A percentile compares a stretch with the other conserved stretches of the same genome.
Evolutionary conservation across 1,140 invertebrate genomes (phyloP).

Genomic region (Orchesella cincta): DNA sequence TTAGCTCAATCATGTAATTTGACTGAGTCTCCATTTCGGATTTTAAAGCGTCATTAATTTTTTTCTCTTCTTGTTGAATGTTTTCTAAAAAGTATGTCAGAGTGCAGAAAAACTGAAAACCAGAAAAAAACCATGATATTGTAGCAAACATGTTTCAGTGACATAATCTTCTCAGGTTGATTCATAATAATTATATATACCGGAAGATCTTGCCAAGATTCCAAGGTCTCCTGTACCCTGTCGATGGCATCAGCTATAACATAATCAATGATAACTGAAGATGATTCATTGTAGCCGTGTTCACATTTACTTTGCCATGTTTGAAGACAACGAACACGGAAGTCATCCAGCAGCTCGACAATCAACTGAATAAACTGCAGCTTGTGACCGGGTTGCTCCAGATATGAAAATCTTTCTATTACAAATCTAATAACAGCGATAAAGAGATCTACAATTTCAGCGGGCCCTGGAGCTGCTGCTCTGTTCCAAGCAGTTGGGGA

Average conservation of each 20-base stretch:
- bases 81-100: conserved; percentile 38
- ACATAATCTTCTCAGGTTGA: neutral
- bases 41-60: conserved; percentile 9
- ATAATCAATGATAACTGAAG: conserved; percentile 42
- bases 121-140: conserved; percentile 8
- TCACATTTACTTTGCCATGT: conserved; percentile 45
- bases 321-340: conserved; percentile 46
- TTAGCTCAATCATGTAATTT: conserved; percentile 21
- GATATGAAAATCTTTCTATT: conserved; percentile 45
- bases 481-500: conserved; percentile 49
- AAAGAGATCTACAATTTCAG: conserved; percentile 49
- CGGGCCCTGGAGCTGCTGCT: conserved; percentile 42
- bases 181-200: conserved; percentile 34
- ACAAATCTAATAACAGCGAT: conserved; percentile 43
- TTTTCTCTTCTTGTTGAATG: conserved; percentile 22
- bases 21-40: neutral
- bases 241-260: conserved; percentile 44
- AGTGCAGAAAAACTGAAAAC: conserved; percentile 43
- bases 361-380: conserved; percentile 45
- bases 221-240: conserved; percentile 36
- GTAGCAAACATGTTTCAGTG: neutral
- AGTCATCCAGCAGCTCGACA: conserved; percentile 47
- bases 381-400: conserved; percentile 43
- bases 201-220: conserved; percentile 47
- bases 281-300: conserved; percentile 10